A percentile compares a stretch with the other conserved stretches of the same genome.
Conservation (phyloP, 2,888 invertebrate species). For the Drosophila borborema region DNA sequence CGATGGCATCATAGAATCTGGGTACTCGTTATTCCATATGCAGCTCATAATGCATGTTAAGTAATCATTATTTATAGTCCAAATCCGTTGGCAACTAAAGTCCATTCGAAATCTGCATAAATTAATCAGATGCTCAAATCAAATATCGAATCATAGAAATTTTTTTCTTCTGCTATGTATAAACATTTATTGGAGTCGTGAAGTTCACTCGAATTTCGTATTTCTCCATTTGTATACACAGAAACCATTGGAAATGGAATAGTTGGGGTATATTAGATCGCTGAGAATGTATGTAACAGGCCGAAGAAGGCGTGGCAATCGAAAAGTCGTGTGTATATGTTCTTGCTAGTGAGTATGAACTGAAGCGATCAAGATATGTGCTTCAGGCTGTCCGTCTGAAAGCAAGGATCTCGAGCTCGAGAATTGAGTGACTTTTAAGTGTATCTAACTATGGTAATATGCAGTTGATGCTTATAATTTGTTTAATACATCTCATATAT, state of each 20-base stretch:
- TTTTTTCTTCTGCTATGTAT: not conserved
- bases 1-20: not conserved
- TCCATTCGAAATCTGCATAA: constrained; percentile 2
- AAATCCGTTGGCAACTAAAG: not conserved
- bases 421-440: not conserved
- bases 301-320: not conserved
- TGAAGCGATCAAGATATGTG: too few species aligned
- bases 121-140: constrained; percentile 5
- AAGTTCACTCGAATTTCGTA: not conserved
- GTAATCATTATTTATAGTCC: constrained; percentile 7
- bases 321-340: too few species aligned
- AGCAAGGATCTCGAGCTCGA: not conserved
- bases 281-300: not conserved
- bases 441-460: too few species aligned
- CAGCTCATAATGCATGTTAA: constrained; percentile 5
- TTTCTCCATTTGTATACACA: not conserved
- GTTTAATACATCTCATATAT: too few species aligned
- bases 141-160: constrained; percentile 9
- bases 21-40: not conserved
- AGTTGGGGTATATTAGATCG: not conserved
- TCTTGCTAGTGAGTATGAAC: too few species aligned
- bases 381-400: not conserved
- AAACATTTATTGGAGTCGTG: constrained; percentile 2
- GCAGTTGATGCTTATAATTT: too few species aligned
- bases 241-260: not conserved